phyloP scores from a whole-genome alignment of 2,113 vertebrate genomes.

The Austrofundulus limnaeus region DNA sequence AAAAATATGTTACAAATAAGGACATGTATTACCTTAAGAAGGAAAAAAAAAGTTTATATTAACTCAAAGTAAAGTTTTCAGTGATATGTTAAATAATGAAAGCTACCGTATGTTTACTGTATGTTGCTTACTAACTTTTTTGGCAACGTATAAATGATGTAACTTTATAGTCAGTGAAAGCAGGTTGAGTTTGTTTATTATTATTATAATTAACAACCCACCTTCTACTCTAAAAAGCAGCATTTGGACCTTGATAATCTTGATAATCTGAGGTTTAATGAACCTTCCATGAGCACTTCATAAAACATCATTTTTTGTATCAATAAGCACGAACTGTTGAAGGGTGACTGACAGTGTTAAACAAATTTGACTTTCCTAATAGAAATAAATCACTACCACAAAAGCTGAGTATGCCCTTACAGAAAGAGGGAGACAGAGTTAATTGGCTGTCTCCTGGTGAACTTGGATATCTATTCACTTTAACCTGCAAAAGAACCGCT shows the following conservation, averaged over 20 bases:
- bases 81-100: too few relatives aligned
- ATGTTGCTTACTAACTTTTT: too few relatives aligned
- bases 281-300: not conserved
- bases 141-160: not conserved
- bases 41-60: too few relatives aligned
- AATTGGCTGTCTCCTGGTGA: constrained; percentile 78
- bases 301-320: constrained; percentile 12
- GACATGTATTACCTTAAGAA: too few relatives aligned
- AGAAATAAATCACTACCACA: constrained; percentile 56
- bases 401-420: constrained; percentile 41
- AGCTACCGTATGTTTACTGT: too few relatives aligned
- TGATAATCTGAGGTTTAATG: not conserved
- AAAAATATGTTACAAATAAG: too few relatives aligned
- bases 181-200: not conserved
- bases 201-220: not conserved
- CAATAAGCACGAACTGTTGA: constrained; percentile 35
- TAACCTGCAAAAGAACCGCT: constrained; percentile 75
- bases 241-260: not conserved
- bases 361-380: constrained; percentile 55
- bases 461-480: constrained; percentile 73
- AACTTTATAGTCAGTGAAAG: not conserved
- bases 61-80: not conserved
- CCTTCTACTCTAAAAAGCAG: not conserved
- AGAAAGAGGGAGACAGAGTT: constrained; percentile 59
- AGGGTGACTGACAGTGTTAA: constrained; percentile 49